phyloP scores from a whole-genome alignment of 2,113 vertebrate species.

The Elephantulus edwardii region DNA sequence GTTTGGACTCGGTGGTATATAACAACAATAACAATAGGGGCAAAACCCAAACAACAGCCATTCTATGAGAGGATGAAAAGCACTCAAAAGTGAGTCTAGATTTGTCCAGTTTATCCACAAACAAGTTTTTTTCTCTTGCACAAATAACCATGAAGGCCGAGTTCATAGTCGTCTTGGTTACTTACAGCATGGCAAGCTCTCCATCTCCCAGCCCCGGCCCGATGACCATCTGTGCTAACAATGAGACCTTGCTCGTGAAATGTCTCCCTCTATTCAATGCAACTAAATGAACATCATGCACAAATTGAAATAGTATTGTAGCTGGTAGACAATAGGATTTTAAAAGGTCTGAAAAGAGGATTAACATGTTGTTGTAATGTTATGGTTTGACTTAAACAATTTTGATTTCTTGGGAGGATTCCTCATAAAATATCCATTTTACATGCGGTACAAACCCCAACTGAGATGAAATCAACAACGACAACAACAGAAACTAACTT shows the following conservation, averaged over 20 bases:
- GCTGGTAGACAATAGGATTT: conserved; percentile 50
- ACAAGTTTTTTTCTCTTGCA: conserved; percentile 43
- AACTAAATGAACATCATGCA: conserved; percentile 60
- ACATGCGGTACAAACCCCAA: conserved; percentile 39
- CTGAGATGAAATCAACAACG: background rate
- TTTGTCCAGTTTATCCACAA: background rate
- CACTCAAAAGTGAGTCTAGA: accelerated
- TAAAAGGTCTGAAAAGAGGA: conserved; percentile 53
- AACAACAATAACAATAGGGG: no score
- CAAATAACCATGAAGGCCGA: conserved; percentile 68
- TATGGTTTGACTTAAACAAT: conserved; percentile 56
- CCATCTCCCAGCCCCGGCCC: conserved; percentile 43
- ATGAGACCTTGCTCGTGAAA: conserved; percentile 52
- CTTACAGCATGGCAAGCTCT: conserved; percentile 40
- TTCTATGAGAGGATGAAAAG: no score
- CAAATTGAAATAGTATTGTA: conserved; percentile 49
- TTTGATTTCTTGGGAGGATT: conserved; percentile 49
- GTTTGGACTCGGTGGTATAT: no score
- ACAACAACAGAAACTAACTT: conserved; percentile 28
- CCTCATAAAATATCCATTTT: conserved; percentile 55
- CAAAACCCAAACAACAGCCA: background rate
- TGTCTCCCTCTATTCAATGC: conserved; percentile 24
- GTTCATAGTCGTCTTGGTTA: conserved; percentile 70
- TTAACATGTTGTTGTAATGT: conserved; percentile 39
- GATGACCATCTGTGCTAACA: conserved; percentile 70